A percentile compares a stretch with the other conserved stretches of the same genome.
These are phyloP conservation scores for Urechis unicinctus DNA, from an alignment of 2,888 invertebrate species.

Conservation along the genomic window DNA sequence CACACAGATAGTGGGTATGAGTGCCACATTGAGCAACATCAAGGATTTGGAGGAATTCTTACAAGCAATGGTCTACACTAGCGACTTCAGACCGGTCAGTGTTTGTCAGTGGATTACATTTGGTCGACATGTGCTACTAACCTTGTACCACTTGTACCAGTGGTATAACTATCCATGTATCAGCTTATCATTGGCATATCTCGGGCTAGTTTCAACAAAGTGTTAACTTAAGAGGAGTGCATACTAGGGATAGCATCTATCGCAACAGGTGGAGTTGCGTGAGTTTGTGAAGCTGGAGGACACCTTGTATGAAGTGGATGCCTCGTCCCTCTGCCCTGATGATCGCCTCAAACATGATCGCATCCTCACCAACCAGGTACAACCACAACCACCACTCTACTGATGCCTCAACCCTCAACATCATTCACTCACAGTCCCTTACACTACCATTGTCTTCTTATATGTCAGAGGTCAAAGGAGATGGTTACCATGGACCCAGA, in stretches of 20 bases:
- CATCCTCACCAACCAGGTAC: slow-evolving; percentile 35
- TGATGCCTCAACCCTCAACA: no score
- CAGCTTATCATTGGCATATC: no score
- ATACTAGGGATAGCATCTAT: no score
- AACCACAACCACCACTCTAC: not conserved
- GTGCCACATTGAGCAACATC: slow-evolving; percentile 91
- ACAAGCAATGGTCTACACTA: slow-evolving; percentile 72
- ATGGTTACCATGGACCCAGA: slow-evolving; percentile 63
- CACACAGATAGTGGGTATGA: slow-evolving; percentile 91
- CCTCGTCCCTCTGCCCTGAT: slow-evolving; percentile 29
- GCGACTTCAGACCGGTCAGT: slow-evolving; percentile 86
- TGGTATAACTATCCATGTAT: no score
- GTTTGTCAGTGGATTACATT: not conserved
- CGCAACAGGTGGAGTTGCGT: slow-evolving; percentile 68
- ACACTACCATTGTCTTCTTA: not conserved
- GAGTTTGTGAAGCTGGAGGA: slow-evolving; percentile 66
- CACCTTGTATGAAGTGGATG: slow-evolving; percentile 59
- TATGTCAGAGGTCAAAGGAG: slow-evolving; percentile 9
- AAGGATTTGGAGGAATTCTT: slow-evolving; percentile 74
- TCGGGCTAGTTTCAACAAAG: no score
- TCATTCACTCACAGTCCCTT: no score
- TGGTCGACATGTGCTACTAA: no score
- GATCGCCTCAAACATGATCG: slow-evolving; percentile 32
- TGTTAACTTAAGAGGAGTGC: no score
- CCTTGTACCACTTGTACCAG: no score